Conservation (phyloP, 2,888 invertebrate species). For the Dolichopus griseipennis region DNA sequence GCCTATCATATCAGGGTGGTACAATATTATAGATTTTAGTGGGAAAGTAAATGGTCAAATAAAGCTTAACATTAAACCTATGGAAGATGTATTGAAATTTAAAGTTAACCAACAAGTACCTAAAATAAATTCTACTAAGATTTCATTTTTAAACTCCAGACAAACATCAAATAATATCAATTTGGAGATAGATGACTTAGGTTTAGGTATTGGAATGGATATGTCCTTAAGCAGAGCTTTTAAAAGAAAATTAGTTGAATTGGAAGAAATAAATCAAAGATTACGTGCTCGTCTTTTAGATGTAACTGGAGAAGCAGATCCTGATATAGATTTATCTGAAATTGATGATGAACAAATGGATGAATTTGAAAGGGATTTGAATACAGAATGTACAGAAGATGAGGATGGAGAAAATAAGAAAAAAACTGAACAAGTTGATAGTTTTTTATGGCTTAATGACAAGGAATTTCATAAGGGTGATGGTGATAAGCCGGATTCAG, state of each 20-base stretch:
- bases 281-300: conserved; percentile 49
- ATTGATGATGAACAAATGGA: conserved; percentile 38
- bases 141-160: conserved; percentile 18
- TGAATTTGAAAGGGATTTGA: conserved; percentile 53
- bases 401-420: neutral
- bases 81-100: conserved; percentile 40
- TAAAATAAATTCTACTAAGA: neutral
- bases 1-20: conserved; percentile 52
- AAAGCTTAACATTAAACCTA: conserved; percentile 50
- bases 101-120: neutral
- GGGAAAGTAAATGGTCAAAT: conserved; percentile 53
- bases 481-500: no score
- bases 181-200: conserved; percentile 33
- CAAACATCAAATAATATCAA: conserved; percentile 34
- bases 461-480: neutral
- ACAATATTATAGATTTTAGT: conserved; percentile 53
- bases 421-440: neutral
- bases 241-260: conserved; percentile 54
- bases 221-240: conserved; percentile 43
- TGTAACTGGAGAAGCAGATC: conserved; percentile 49
- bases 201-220: conserved; percentile 23
- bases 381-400: conserved; percentile 32
- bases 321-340: conserved; percentile 47
- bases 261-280: conserved; percentile 55
- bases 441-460: neutral